These are phyloP conservation scores for Zoanthus sociatus DNA, from an alignment of 92 coral and sea anemone species.

Conservation along the genomic window DNA sequence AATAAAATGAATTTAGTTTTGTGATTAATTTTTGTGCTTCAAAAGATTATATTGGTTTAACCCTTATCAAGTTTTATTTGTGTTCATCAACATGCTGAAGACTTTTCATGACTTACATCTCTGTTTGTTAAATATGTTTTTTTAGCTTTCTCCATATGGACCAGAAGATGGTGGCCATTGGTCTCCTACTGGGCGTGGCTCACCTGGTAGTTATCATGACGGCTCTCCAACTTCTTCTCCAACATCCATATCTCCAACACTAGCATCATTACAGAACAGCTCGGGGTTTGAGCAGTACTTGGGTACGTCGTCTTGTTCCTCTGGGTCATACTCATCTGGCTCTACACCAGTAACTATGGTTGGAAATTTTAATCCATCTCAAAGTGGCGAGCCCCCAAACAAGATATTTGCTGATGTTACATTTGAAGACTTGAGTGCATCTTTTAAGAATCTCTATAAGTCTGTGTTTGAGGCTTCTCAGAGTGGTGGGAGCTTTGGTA, in stretches of 20 bases:
- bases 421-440: slow-evolving; percentile 98
- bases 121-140: neutral
- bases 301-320: slow-evolving; percentile 62
- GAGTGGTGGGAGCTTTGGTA: slow-evolving; percentile 79
- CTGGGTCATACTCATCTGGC: slow-evolving; percentile 55
- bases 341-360: slow-evolving; percentile 65
- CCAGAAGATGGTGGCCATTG: slow-evolving; percentile 76
- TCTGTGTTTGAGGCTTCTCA: slow-evolving; percentile 98
- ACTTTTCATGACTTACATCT: neutral
- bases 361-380: slow-evolving; percentile 60
- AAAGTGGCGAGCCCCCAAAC: slow-evolving; percentile 89
- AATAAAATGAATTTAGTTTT: too few species aligned
- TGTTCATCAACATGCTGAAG: neutral
- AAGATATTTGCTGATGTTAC: slow-evolving; percentile 93
- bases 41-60: too few species aligned
- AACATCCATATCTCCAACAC: slow-evolving; percentile 76
- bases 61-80: neutral
- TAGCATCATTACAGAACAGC: slow-evolving; percentile 71
- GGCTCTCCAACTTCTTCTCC: slow-evolving; percentile 77
- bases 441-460: slow-evolving; percentile 94
- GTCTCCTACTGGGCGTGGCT: slow-evolving; percentile 66
- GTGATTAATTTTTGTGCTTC: too few species aligned
- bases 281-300: slow-evolving; percentile 50
- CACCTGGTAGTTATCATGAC: slow-evolving; percentile 60
- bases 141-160: slow-evolving; percentile 81